Evolutionary conservation across 2,888 invertebrate species (phyloP).

Genomic region (Trilocha varians): DNA sequence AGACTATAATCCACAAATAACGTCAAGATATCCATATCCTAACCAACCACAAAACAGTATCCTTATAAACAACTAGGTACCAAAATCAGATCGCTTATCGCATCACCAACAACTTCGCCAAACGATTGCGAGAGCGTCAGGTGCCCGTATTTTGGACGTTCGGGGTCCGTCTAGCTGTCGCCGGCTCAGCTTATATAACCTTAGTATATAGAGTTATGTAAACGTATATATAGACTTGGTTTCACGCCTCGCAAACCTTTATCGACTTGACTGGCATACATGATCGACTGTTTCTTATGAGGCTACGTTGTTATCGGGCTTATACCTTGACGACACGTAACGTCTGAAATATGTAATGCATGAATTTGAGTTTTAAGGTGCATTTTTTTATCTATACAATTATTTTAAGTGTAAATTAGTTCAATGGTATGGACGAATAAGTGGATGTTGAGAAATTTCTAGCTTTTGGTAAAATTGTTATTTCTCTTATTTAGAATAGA

Average conservation of each 20-base stretch:
- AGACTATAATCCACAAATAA: no score
- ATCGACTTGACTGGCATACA: slow-evolving; percentile 12
- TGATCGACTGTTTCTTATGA: slow-evolving; percentile 9
- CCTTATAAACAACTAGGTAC: no score
- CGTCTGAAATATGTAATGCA: background rate
- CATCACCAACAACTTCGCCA: background rate
- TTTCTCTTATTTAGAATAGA: no score
- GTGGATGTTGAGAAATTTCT: no score
- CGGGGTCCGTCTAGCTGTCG: slow-evolving; percentile 54
- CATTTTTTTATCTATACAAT: no score
- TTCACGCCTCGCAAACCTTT: slow-evolving; percentile 21
- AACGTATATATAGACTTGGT: slow-evolving; percentile 18
- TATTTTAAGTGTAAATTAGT: no score
- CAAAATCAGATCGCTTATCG: slow-evolving; percentile 7
- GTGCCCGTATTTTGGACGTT: slow-evolving; percentile 69
- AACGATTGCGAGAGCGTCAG: slow-evolving; percentile 55
- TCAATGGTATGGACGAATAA: no score
- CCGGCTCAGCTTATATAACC: slow-evolving; percentile 59
- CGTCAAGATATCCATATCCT: no score
- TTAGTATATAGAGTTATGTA: slow-evolving; percentile 34
- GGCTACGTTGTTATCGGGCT: background rate
- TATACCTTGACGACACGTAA: background rate
- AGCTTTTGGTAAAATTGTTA: no score
- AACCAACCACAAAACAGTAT: no score
- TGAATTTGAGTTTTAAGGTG: no score